These are phyloP conservation scores for Drosophila fungiperda DNA, from an alignment of 2,888 invertebrate genomes.

Conservation along the genomic window DNA sequence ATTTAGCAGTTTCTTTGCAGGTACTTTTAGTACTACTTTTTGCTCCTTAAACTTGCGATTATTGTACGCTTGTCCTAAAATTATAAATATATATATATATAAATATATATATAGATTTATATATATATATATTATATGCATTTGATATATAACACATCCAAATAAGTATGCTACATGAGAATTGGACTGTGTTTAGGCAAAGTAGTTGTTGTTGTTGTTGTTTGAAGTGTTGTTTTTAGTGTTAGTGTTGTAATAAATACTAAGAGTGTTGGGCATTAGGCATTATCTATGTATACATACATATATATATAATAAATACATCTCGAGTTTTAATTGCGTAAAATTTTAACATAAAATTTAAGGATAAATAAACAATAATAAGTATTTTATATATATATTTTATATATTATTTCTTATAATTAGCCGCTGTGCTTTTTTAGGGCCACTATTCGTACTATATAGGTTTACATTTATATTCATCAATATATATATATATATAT, in stretches of 20 bases:
- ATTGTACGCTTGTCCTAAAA: slow-evolving; percentile 76
- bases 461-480: slow-evolving; percentile 13
- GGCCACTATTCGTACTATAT: slow-evolving; percentile 29
- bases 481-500: slow-evolving; percentile 11
- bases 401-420: slow-evolving; percentile 21
- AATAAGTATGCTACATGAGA: slow-evolving; percentile 32
- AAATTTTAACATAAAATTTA: slow-evolving; percentile 8
- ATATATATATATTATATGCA: slow-evolving; percentile 2
- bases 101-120: slow-evolving; percentile 23
- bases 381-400: slow-evolving; percentile 12
- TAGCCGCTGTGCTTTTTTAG: slow-evolving; percentile 33
- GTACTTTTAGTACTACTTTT: slow-evolving; percentile 76
- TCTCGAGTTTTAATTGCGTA: slow-evolving; percentile 55
- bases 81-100: slow-evolving; percentile 6
- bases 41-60: slow-evolving; percentile 75
- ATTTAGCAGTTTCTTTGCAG: slow-evolving; percentile 60
- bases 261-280: slow-evolving; percentile 59
- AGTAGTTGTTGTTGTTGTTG: slow-evolving; percentile 29
- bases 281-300: slow-evolving; percentile 4
- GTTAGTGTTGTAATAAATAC: slow-evolving; percentile 57
- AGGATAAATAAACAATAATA: slow-evolving; percentile 18
- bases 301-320: slow-evolving; percentile 62
- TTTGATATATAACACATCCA: slow-evolving; percentile 10
- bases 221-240: slow-evolving; percentile 15
- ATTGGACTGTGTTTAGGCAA: slow-evolving; percentile 37